Evolutionary conservation across 2,113 vertebrate species (phyloP).

Genomic region (Mirounga angustirostris): DNA sequence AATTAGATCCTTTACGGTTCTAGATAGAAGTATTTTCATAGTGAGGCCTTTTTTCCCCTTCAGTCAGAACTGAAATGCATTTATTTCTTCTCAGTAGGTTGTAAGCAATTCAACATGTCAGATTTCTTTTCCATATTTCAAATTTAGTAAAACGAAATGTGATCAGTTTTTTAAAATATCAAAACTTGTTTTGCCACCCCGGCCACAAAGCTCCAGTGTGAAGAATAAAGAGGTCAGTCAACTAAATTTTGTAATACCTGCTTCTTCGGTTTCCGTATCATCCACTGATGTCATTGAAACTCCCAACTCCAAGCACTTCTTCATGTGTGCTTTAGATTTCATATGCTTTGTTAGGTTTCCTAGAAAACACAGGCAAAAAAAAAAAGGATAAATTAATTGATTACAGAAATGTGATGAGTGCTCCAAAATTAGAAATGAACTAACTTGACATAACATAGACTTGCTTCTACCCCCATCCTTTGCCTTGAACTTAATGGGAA

Average conservation of each 20-base stretch:
- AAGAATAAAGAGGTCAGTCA: constrained; percentile 53
- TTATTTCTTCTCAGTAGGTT: constrained; percentile 32
- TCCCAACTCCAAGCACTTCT: constrained; percentile 98
- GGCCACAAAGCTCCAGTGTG: constrained; percentile 58
- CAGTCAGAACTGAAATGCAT: constrained; percentile 25
- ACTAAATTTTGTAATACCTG: constrained; percentile 89
- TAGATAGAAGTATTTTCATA: constrained; percentile 53
- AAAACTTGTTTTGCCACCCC: constrained; percentile 66
- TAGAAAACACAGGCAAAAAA: constrained; percentile 77
- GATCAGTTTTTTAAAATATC: constrained; percentile 60
- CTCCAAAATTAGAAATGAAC: not conserved
- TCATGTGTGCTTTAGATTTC: constrained; percentile 99
- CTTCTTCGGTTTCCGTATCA: constrained; percentile 94
- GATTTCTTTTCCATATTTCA: constrained; percentile 66
- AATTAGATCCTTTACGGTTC: not conserved
- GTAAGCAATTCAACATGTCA: constrained; percentile 39
- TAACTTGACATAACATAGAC: not conserved
- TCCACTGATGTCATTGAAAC: constrained; percentile 98
- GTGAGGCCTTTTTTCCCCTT: not conserved
- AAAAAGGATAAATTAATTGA: not conserved
- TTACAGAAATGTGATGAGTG: not conserved
- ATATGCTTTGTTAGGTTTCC: constrained; percentile 99
- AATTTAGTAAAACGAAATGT: constrained; percentile 70
- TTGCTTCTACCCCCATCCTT: not conserved
- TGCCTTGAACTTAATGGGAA: not conserved